phyloP scores from a whole-genome alignment of 2,797 vertebrate species.

The Neosilurus hyrtlii region DNA sequence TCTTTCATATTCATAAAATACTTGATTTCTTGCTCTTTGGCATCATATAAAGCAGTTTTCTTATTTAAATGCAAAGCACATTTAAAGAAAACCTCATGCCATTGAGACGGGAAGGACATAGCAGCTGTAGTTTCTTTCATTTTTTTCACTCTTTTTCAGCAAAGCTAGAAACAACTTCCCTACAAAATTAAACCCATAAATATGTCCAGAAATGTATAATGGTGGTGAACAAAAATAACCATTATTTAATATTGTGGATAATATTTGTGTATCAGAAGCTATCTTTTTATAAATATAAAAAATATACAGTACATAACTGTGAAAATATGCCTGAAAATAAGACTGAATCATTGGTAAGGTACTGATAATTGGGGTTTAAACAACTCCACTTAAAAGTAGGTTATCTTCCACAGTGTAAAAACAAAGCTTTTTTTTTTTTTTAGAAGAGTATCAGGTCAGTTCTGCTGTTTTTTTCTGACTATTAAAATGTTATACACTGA shows the following conservation, averaged over 20 bases:
- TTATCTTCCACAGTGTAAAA: neutral
- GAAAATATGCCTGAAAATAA: neutral
- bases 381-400: neutral
- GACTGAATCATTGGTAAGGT: neutral
- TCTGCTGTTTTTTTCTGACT: conserved; percentile 1
- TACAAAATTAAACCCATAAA: conserved; percentile 43
- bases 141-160: neutral
- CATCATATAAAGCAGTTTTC: conserved; percentile 11
- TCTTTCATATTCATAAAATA: neutral
- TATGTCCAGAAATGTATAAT: conserved; percentile 48
- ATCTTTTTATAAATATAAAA: neutral
- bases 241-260: neutral
- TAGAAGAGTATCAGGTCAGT: conserved; percentile 15
- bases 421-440: neutral
- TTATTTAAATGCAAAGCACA: neutral
- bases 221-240: neutral
- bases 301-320: neutral
- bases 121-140: neutral
- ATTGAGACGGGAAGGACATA: neutral
- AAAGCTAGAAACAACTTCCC: neutral
- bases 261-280: neutral
- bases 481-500: conserved; percentile 26
- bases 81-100: neutral
- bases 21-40: neutral
- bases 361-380: neutral